Base-by-base conservation (phyloP, 2,888 invertebrate species). In the Drosophila affinis region DNA sequence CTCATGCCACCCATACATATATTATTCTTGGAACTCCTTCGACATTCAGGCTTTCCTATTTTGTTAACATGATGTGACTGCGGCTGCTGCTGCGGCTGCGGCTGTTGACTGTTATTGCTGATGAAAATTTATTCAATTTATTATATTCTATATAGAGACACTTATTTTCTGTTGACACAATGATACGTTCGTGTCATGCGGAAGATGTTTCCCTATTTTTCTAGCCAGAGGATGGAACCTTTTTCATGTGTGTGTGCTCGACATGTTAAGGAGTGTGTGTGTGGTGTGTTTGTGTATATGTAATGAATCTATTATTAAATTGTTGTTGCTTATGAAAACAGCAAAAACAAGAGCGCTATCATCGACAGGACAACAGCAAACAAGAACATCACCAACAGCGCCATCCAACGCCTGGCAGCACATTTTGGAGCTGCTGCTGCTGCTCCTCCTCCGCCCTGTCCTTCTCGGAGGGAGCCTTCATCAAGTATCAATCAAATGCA, bases 271-370 rank as follows among this genome's bases (percentile, higher is more conserved):
- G 39, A 2, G 14, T 24, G 4, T 24, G 34, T 18, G 18, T 21
- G 21, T 39, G 39, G 29, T 77, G 71, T 81, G 39, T 14, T 2
- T 57, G 29, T 77, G 71, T 81, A 70, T 79, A 64, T 65, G 83
- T 81, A 84, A 84, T 84, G 83, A 84, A 84, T 84, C 83, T 84
- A 87, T 84, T 84, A 84, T 84, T 84, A 87, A 84, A 87, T 87
- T 84, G 84, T 78, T 72, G 79, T 81, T 81, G 81, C 84, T 77
- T 79, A 79, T 79, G 81, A 72, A 74, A 76, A 72, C 73, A 77
- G 77, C 68, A 62, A 73, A 46, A 60, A 59, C 72, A 72, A 54
- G 62, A 48, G 49, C 39, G 46, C 21, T 34, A 52, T 55, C 56
- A 56, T 46, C 46, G 73, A 60, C 56, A 65, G 34, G 56, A 52